Evolutionary conservation across 2,113 vertebrate species (phyloP), one percentile per base, ranked within the genome.

Genomic region (Nothoprocta pentlandii): DNA sequence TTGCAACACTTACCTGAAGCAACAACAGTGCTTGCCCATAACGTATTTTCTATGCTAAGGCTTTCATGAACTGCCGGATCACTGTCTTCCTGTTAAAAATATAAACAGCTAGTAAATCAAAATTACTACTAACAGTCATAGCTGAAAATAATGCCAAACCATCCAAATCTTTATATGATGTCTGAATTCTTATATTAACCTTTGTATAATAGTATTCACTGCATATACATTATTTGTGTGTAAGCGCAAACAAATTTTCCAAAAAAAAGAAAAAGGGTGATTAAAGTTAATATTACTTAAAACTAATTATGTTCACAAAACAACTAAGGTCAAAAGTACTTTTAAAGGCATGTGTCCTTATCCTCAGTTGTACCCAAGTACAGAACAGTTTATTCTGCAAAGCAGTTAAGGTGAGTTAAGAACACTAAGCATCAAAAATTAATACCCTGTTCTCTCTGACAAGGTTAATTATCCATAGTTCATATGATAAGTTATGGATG

Each of bases 11-110:
- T 82, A 99, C 99, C 99, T 66, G 99, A 99, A 23, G 99, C 99
- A 28, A 99, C 99, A 47, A 99, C 97, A 3, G 99, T 99, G 98
- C 99, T 99, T 59, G 99, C 99, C 99, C 99, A 99, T 53, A 99
- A 96, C 0, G 99, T 99, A 96, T 99, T 99, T 88, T 99, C 99
- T 95, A 99, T 99, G 88, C 98, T 98, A 61, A 99, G 98, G 91
- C 99, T 99, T 97, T 99, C 99, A 6, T 99, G 98, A 92, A 99
- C 83, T 66, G 99, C 97, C 61, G 99, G 99, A 58, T 99, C 99
- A 19, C 97, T 96, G 95, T 99, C 99, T 95, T 99, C 99, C 99
- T 99, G 90, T 67, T 86, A 89, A 84, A 73, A 89, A 93, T 83
- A 94, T 3, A 5, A 84, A 42, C 12, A 92, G 19, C 34, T 63